phyloP scores from a whole-genome alignment of 2,888 invertebrate genomes.

The Hyppa rectilinea region DNA sequence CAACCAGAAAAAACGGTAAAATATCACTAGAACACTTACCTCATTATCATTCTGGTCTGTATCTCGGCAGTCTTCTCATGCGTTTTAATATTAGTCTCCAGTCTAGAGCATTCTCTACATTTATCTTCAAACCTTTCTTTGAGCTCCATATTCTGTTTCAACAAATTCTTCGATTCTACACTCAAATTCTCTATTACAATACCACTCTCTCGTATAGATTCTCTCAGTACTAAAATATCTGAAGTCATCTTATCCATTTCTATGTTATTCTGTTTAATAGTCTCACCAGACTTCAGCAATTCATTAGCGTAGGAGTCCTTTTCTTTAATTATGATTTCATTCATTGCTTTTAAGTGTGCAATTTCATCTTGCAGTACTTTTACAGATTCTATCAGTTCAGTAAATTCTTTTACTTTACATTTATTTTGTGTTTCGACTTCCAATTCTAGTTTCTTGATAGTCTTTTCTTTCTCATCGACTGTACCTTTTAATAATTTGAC shows the following conservation, averaged over 20 bases:
- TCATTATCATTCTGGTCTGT: constrained; percentile 83
- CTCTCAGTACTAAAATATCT: constrained; percentile 79
- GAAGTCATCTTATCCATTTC: constrained; percentile 81
- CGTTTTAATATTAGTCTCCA: constrained; percentile 85
- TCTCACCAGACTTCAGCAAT: constrained; percentile 80
- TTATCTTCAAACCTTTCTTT: constrained; percentile 82
- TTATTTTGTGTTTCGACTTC: constrained; percentile 28
- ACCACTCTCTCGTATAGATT: constrained; percentile 78
- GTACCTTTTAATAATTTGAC: constrained; percentile 71
- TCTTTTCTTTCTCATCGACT: constrained; percentile 71
- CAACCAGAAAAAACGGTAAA: neutral
- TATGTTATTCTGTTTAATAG: constrained; percentile 77
- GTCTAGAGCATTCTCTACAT: constrained; percentile 73
- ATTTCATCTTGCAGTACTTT: constrained; percentile 72
- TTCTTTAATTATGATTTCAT: constrained; percentile 78
- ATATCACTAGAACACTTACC: constrained; percentile 69
- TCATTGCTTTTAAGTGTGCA: constrained; percentile 73
- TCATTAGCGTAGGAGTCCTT: constrained; percentile 76
- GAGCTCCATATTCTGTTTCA: constrained; percentile 76
- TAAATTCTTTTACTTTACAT: constrained; percentile 65
- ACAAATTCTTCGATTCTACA: constrained; percentile 77
- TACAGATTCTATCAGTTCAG: constrained; percentile 70
- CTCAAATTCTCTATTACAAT: constrained; percentile 78
- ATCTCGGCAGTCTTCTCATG: constrained; percentile 85
- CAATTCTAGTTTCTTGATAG: constrained; percentile 65